Percentiles rank a stretch among this genome's conserved stretches.
phyloP scores from a whole-genome alignment of 2,113 vertebrate genomes.

The Salvelinus alpinus region DNA sequence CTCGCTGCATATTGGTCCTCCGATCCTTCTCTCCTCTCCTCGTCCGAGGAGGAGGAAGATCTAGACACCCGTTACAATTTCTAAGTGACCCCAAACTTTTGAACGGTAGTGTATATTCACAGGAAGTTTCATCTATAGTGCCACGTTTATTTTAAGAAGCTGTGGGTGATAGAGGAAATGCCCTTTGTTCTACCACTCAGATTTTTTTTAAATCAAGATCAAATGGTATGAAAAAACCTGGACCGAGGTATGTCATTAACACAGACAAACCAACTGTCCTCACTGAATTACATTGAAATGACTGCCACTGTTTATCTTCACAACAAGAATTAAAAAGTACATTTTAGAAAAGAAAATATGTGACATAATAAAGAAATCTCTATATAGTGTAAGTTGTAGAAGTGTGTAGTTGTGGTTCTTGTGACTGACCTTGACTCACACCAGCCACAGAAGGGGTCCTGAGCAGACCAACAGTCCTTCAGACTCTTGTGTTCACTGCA shows the following conservation, averaged over 20 bases:
- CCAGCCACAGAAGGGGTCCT: slow-evolving; percentile 91
- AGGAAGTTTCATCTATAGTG: neutral
- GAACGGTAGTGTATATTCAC: too few species aligned
- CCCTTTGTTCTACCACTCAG: neutral
- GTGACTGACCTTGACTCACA: slow-evolving; percentile 68
- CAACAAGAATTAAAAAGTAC: neutral
- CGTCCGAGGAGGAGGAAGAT: too few species aligned
- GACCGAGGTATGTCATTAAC: neutral
- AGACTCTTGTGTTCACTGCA: slow-evolving; percentile 72
- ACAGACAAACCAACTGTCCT: neutral
- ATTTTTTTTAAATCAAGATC: too few species aligned
- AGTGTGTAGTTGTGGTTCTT: neutral
- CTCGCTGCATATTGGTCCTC: too few species aligned
- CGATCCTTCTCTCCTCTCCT: too few species aligned
- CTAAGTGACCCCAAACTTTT: too few species aligned
- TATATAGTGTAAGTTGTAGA: neutral
- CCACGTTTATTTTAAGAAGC: neutral
- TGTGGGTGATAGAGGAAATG: neutral
- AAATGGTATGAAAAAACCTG: neutral
- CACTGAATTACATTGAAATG: too few species aligned
- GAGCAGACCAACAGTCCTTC: slow-evolving; percentile 77
- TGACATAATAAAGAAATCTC: neutral
- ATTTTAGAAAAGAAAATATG: neutral
- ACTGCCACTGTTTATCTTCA: neutral
- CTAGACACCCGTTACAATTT: too few species aligned